Conservation (phyloP, 2,113 vertebrate species). For the Takifugu bimaculatus region DNA sequence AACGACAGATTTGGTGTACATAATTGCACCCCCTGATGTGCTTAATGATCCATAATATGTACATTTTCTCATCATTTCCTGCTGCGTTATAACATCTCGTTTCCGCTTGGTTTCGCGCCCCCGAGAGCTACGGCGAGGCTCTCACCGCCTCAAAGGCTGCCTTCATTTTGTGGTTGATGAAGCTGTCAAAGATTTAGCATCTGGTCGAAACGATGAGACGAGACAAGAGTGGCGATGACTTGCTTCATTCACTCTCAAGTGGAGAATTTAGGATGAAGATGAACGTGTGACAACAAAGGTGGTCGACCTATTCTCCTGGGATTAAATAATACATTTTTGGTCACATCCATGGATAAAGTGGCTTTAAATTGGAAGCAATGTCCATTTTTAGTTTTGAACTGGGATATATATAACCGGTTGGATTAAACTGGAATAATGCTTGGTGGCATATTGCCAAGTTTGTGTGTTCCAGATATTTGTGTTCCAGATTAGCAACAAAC, state of each 20-base stretch:
- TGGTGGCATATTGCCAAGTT: no score
- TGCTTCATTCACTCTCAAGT: slow-evolving; percentile 36
- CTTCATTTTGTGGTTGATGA: slow-evolving; percentile 43
- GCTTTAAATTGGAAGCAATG: no score
- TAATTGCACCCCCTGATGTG: slow-evolving; percentile 1
- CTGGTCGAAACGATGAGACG: slow-evolving; percentile 37
- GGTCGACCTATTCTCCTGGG: no score
- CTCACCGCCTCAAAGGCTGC: slow-evolving; percentile 18
- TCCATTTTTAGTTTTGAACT: no score
- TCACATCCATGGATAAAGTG: no score
- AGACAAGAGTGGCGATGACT: slow-evolving; percentile 41
- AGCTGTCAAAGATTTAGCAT: slow-evolving; percentile 42
- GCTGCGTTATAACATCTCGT: background rate
- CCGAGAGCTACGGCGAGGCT: slow-evolving; percentile 26
- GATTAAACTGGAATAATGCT: no score
- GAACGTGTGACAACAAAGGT: background rate
- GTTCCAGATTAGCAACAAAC: no score
- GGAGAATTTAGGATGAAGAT: slow-evolving; percentile 5
- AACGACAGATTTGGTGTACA: background rate
- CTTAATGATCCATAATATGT: slow-evolving; percentile 12
- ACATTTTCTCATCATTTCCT: slow-evolving; percentile 3
- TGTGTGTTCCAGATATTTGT: no score
- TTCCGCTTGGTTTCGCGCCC: background rate
- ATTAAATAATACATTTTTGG: no score
- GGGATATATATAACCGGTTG: no score